Evolutionary conservation across 1,140 invertebrate genomes (phyloP).

Genomic region (Eumaeus atala): DNA sequence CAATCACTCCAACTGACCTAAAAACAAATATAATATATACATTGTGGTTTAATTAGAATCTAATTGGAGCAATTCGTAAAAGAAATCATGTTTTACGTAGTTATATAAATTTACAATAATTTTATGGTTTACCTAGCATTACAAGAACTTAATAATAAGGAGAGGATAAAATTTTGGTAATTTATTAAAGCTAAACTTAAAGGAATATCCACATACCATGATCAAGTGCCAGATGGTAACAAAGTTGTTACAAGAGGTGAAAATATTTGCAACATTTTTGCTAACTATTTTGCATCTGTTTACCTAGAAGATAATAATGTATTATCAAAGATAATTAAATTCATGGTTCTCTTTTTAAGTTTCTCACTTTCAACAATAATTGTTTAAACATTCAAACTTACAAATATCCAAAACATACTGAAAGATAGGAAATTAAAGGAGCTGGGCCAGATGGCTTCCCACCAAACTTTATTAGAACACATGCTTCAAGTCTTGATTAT

Average conservation of each 20-base stretch:
- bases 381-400: neutral
- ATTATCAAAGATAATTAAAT: neutral
- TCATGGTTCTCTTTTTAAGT: neutral
- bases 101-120: slow-evolving; percentile 3
- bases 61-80: neutral
- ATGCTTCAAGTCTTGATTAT: slow-evolving; percentile 9
- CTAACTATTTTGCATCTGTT: neutral
- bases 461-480: slow-evolving; percentile 20
- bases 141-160: slow-evolving; percentile 1
- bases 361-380: neutral
- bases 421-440: slow-evolving; percentile 17
- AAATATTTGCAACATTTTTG: neutral
- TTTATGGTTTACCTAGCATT: neutral
- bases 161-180: slow-evolving; percentile 1
- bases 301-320: neutral
- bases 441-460: slow-evolving; percentile 26
- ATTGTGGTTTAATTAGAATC: neutral
- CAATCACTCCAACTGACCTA: neutral
- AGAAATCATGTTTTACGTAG: neutral
- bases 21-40: neutral
- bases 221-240: neutral
- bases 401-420: neutral
- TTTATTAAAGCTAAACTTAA: neutral
- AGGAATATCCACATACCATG: too few species aligned
- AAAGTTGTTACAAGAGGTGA: slow-evolving; percentile 3